Conservation (phyloP, 2,888 invertebrate genomes). For the Drosophila demipolita region DNA sequence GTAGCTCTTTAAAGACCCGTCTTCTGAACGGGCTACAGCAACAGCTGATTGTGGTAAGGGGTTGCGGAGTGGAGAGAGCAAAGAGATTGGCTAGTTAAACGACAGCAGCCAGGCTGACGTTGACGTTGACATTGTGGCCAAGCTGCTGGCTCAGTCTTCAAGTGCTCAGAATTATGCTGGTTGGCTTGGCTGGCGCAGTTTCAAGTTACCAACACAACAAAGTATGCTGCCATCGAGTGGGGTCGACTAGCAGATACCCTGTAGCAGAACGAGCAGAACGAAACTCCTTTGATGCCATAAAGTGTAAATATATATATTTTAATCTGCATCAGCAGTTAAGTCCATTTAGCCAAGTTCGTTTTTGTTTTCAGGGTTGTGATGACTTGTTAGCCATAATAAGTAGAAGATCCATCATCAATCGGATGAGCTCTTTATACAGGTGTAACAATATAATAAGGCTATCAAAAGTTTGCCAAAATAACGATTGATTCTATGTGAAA, state of each 20-base stretch:
- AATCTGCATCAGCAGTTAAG: not conserved
- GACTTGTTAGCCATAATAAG: not conserved
- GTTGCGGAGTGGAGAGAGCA: slow-evolving; percentile 2
- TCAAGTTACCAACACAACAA: slow-evolving; percentile 64
- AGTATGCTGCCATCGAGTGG: slow-evolving; percentile 25
- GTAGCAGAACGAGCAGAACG: not conserved
- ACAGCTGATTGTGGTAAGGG: slow-evolving; percentile 67
- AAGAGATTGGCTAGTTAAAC: slow-evolving; percentile 21
- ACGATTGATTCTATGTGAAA: not conserved
- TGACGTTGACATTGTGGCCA: slow-evolving; percentile 72
- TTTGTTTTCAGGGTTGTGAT: not conserved
- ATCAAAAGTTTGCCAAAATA: not conserved
- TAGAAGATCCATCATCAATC: not conserved
- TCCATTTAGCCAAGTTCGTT: not conserved
- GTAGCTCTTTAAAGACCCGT: slow-evolving; percentile 63
- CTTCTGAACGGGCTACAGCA: slow-evolving; percentile 37
- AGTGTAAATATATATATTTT: not conserved
- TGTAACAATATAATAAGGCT: no score
- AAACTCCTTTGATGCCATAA: not conserved
- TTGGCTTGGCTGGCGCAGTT: slow-evolving; percentile 64
- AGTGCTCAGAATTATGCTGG: slow-evolving; percentile 60
- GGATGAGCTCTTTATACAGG: no score
- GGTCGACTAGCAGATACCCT: not conserved
- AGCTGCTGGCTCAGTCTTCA: slow-evolving; percentile 41
- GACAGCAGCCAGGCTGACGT: slow-evolving; percentile 58